Base-by-base conservation (phyloP, 2,797 vertebrate species). In the Enteromius thamalakanensis region DNA sequence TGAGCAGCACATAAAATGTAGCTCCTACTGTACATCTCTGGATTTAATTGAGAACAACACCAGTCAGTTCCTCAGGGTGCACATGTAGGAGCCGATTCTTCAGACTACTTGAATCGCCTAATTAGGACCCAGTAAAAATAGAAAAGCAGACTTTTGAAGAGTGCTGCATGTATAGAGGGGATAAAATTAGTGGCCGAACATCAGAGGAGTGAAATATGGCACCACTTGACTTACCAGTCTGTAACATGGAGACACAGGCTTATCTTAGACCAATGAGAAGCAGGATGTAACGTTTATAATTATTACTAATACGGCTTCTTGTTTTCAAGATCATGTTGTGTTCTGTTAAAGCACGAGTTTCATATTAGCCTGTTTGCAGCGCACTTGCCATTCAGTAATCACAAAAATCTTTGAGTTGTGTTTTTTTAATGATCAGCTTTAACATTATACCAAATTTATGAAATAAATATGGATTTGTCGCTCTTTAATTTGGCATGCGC, bases 71-170 rank as follows among this genome's bases (percentile, higher is more conserved):
- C 77, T 80, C n/a, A 3, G 74, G 76, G 71, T 71, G 29, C 69
- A 64, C 32, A 53, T 77, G 64, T 81, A 51, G 80, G 68, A 83
- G 77, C 8, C 1, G 32, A 82, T 37, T 72, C 60, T 80, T 49
- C 49, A 65, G 51, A 69, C 72, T 58, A 68, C 76, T 55, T 37
- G 45, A 87, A 78, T 23, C 37, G 26, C 70, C 74, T 87, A 84
- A 88, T 86, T 85, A 85, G 87, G 64, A 40, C 34, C 15, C 72
- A 26, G 49, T 55, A 68, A 58, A 69, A 76, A 67, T 69, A 80
- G 53, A 45, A 82, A 83, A 84, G 29, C 32, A 69, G 32, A 83
- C 76, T 77, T 81, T 32, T 80, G 37, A 85, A 76, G 76, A 78
- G n/a, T 42, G 42, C 70, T n/a, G 45, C 42, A 40, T 69, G 79